These are phyloP conservation scores for Drosophila setifemur DNA, from an alignment of 1,140 invertebrate species.

Conservation along the genomic window DNA sequence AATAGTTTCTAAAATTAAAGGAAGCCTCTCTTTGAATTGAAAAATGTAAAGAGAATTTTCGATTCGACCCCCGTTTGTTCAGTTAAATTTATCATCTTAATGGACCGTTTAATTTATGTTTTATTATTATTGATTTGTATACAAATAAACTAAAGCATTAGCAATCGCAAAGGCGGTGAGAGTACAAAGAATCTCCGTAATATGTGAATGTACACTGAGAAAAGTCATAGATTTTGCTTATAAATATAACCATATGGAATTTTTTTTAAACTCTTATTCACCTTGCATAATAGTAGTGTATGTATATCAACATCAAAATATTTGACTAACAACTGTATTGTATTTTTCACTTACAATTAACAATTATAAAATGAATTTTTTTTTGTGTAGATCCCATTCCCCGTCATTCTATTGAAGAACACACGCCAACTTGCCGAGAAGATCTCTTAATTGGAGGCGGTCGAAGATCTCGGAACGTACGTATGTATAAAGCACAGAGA, in stretches of 20 bases:
- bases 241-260: no score
- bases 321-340: not conserved
- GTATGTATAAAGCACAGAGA: not conserved
- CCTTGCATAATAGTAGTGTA: no score
- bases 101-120: not conserved
- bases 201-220: not conserved
- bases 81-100: not conserved
- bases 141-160: slow-evolving; percentile 10
- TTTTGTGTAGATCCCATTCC: not conserved
- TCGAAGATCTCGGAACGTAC: not conserved
- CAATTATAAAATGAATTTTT: not conserved
- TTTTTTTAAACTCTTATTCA: no score
- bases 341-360: not conserved
- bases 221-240: no score
- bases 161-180: not conserved
- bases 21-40: no score
- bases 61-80: not conserved
- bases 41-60: not conserved
- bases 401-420: slow-evolving; percentile 2
- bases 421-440: not conserved
- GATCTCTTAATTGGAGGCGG: slow-evolving; percentile 18
- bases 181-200: not conserved
- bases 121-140: slow-evolving; percentile 35
- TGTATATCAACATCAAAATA: no score
- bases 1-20: no score